Evolutionary conservation across 2,113 vertebrate species (phyloP).

Genomic region (Oreochromis tanganicae): DNA sequence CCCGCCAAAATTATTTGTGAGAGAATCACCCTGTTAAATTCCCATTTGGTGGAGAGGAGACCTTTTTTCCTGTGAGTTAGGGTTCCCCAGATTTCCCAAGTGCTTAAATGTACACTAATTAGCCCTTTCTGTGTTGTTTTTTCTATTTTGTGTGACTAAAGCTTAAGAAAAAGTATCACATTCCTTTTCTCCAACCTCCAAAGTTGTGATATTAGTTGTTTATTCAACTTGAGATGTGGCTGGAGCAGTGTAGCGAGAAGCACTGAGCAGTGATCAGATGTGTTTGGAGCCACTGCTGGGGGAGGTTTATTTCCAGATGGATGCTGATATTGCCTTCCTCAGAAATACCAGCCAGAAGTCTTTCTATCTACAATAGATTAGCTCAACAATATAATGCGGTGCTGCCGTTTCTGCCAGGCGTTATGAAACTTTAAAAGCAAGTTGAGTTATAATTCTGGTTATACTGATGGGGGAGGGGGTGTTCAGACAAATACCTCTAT

Average conservation of each 20-base stretch:
- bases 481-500: neutral
- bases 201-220: neutral
- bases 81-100: neutral
- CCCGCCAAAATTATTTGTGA: neutral
- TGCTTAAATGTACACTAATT: neutral
- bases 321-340: neutral
- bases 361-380: neutral
- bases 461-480: neutral
- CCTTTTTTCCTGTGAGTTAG: neutral
- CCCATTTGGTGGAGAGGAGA: neutral
- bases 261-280: neutral
- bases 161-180: neutral
- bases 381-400: neutral
- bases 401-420: neutral
- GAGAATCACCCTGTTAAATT: neutral
- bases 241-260: neutral
- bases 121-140: neutral
- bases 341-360: neutral
- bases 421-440: neutral
- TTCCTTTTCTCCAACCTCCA: neutral
- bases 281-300: neutral
- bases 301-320: conserved; percentile 2
- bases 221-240: neutral
- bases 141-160: neutral
- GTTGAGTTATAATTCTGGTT: neutral